Evolutionary conservation across 2,888 invertebrate genomes (phyloP).

Genomic region (Acleris laterana): DNA sequence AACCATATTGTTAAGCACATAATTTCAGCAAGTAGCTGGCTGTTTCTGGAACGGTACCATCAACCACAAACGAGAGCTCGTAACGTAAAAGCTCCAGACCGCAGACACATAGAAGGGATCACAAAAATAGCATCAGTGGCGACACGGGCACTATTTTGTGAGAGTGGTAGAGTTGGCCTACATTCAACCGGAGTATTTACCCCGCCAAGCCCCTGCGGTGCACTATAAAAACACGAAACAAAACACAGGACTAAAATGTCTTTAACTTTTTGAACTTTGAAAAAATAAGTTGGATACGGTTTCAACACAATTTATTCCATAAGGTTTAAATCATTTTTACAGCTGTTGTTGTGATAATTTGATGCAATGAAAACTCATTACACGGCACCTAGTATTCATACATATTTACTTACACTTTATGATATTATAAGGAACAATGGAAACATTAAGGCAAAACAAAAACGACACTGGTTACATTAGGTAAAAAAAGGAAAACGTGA

Average conservation of each 20-base stretch:
- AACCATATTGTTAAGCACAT: slow-evolving; percentile 9
- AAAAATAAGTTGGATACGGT: too few relatives aligned
- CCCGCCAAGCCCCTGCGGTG: slow-evolving; percentile 49
- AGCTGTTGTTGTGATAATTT: too few relatives aligned
- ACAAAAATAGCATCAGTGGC: slow-evolving; percentile 76
- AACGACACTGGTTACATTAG: neutral
- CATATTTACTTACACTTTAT: too few relatives aligned
- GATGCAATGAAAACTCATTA: too few relatives aligned
- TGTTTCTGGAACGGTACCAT: slow-evolving; percentile 45
- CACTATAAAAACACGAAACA: slow-evolving; percentile 53
- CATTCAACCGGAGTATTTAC: slow-evolving; percentile 60
- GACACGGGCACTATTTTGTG: slow-evolving; percentile 53
- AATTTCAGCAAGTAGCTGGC: slow-evolving; percentile 7
- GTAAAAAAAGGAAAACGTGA: slow-evolving; percentile 3
- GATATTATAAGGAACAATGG: neutral
- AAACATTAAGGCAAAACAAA: neutral
- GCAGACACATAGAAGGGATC: slow-evolving; percentile 66
- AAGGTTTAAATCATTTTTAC: too few relatives aligned
- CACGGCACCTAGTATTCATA: too few relatives aligned
- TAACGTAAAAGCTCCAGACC: slow-evolving; percentile 66
- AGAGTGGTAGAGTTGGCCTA: slow-evolving; percentile 70
- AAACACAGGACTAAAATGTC: neutral
- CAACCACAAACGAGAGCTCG: slow-evolving; percentile 57
- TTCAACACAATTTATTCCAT: too few relatives aligned
- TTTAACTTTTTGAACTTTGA: too few relatives aligned